Conservation (phyloP, 2,888 invertebrate genomes). For the Lycophotia porphyrea region DNA sequence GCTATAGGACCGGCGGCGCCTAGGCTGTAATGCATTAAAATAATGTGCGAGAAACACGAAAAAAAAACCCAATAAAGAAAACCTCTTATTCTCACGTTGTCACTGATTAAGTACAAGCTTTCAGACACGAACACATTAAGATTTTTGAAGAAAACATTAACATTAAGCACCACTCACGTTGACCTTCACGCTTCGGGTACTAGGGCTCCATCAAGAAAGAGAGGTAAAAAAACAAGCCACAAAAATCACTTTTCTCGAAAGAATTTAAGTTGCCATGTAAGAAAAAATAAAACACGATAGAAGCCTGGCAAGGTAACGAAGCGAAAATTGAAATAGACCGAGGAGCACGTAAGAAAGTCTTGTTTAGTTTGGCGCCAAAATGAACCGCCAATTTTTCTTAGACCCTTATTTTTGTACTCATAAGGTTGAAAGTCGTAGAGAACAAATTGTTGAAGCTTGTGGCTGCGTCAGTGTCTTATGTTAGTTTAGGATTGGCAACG, state of each 20-base stretch:
- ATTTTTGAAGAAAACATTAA: conserved; percentile 37
- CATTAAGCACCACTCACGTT: conserved; percentile 5
- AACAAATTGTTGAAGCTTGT: conserved; percentile 39
- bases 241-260: conserved; percentile 55
- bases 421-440: conserved; percentile 63
- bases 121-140: conserved; percentile 42
- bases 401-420: conserved; percentile 59
- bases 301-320: conserved; percentile 75
- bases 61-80: conserved; percentile 2
- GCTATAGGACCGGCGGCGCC: too few relatives aligned
- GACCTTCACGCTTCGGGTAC: conserved; percentile 23
- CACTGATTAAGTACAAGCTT: conserved; percentile 38
- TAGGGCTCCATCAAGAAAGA: background rate
- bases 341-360: conserved; percentile 72
- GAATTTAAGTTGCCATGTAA: conserved; percentile 55
- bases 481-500: conserved; percentile 76
- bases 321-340: conserved; percentile 76
- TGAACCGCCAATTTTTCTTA: conserved; percentile 38
- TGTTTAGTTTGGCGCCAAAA: conserved; percentile 69
- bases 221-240: conserved; percentile 36
- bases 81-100: conserved; percentile 4
- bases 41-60: background rate
- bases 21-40: conserved; percentile 2
- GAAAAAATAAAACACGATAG: conserved; percentile 69
- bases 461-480: conserved; percentile 67